These are phyloP conservation scores for Terebella lapidaria DNA, from an alignment of 2,888 invertebrate genomes.

Conservation along the genomic window DNA sequence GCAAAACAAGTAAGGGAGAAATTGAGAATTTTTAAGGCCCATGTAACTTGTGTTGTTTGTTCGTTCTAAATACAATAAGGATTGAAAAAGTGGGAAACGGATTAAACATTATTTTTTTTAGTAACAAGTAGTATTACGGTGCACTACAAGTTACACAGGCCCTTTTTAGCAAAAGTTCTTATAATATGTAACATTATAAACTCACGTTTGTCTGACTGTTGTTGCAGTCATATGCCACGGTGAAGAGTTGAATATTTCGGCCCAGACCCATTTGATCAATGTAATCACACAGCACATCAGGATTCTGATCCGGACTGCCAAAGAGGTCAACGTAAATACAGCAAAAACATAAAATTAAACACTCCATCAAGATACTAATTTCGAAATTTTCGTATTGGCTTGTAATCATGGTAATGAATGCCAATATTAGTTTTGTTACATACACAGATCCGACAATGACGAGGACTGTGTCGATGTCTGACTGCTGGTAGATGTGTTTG, in stretches of 20 bases:
- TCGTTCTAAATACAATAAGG: too few species aligned
- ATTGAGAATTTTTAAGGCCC: too few species aligned
- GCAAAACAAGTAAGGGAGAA: too few species aligned
- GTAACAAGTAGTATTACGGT: too few species aligned
- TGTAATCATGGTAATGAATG: too few species aligned
- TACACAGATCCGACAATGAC: slow-evolving; percentile 49
- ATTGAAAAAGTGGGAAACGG: too few species aligned
- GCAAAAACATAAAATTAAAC: neutral
- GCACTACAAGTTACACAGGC: too few species aligned
- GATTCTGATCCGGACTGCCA: slow-evolving; percentile 44
- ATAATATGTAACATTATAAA: too few species aligned
- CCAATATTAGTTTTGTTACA: slow-evolving; percentile 26
- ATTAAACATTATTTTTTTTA: too few species aligned
- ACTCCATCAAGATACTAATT: neutral
- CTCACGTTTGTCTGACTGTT: slow-evolving; percentile 49
- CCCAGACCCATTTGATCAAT: slow-evolving; percentile 48
- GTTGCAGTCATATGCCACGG: slow-evolving; percentile 52
- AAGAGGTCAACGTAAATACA: neutral
- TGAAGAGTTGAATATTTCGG: slow-evolving; percentile 38
- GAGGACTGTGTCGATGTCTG: slow-evolving; percentile 42
- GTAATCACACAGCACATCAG: slow-evolving; percentile 48
- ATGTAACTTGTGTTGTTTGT: too few species aligned
- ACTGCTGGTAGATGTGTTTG: slow-evolving; percentile 43
- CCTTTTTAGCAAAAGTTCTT: too few species aligned
- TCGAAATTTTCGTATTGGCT: too few species aligned